Base-by-base conservation (phyloP, 2,113 vertebrate genomes). In the Electrona antarctica region DNA sequence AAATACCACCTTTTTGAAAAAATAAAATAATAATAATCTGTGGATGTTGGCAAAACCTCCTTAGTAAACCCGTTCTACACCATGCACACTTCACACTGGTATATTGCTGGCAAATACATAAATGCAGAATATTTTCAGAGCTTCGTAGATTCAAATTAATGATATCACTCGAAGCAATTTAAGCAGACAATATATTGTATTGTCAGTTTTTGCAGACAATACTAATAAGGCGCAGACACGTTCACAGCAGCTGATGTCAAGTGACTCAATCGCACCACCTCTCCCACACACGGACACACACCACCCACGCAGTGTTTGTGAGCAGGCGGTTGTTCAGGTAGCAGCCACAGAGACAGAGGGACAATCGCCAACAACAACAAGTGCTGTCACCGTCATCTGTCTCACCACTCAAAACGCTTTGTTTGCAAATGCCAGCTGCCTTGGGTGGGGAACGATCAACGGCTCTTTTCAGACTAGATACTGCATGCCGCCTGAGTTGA, bases 341-440 rank as follows among this genome's bases (percentile, higher is more conserved):
- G 62, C 64, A 9, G 9, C 69, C 59, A 57, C 50, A 62, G 21
- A 21, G 21, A 21, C 21, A 21, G 21, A 21, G 50, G 55, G 60
- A 60, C 12, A n/a, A 67, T 69, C 15, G 63, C 69, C 61, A 79
- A 69, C 74, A 46, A 64, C 21, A 67, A 69, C 6, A 1, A 67
- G 66, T 50, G 41, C 70, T 15, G 51, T 49, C 75, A 46, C 12
- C 12, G 58, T 59, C 12, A 46, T 49, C 69, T 45, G 28, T 12
- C 50, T 68, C 54, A 4, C 67, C 74, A 63, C 67, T 76, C 11
- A 1, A 6, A 69, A 64, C 60, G 67, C 67, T 78, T 82, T 78
- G 68, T 83, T 76, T 78, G 55, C 76, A 71, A 52, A 80, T 83
- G 68, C 14, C 52, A 74, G 62, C 45, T 33, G 54, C 61, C 73